Percentiles rank a stretch among this genome's conserved stretches.
phyloP scores from a whole-genome alignment of 2,113 vertebrate species.

The Chlorocebus sabaeus region DNA sequence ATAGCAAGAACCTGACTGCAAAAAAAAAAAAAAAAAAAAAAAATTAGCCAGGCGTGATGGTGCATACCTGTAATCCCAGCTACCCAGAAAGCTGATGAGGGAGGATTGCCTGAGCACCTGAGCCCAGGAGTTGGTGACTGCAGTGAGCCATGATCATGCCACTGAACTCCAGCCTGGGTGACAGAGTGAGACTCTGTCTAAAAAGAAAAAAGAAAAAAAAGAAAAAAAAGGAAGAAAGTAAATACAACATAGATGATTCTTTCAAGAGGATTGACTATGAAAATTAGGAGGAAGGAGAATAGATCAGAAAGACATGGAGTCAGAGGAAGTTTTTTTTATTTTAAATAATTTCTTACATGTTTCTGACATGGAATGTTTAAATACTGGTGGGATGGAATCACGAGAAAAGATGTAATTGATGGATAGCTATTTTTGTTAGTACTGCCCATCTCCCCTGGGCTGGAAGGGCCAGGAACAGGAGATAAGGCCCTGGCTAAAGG shows the following conservation, averaged over 20 bases:
- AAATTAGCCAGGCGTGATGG: too few species aligned
- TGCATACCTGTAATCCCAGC: too few species aligned
- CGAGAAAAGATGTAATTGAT: not conserved
- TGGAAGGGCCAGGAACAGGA: not conserved
- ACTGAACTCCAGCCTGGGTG: too few species aligned
- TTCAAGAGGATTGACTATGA: not conserved
- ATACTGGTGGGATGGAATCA: not conserved
- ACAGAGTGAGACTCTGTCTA: too few species aligned
- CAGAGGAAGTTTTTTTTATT: not conserved
- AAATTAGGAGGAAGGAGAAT: not conserved
- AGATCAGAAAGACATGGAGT: not conserved
- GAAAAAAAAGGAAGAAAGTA: too few species aligned
- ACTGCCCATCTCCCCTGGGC: not conserved
- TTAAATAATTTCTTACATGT: not conserved
- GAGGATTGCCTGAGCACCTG: too few species aligned
- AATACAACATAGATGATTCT: not conserved
- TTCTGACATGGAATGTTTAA: slow-evolving; percentile 28
- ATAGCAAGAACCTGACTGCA: too few species aligned
- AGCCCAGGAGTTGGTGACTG: too few species aligned
- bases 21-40: too few species aligned
- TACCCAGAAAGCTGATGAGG: too few species aligned
- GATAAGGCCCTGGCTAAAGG: not conserved
- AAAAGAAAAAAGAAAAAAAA: too few species aligned
- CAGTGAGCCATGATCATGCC: too few species aligned
- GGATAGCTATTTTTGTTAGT: not conserved